A percentile compares a stretch with the other conserved stretches of the same genome.
phyloP scores from a whole-genome alignment of 2,888 invertebrate species.

The Drosophila sordidapex region DNA sequence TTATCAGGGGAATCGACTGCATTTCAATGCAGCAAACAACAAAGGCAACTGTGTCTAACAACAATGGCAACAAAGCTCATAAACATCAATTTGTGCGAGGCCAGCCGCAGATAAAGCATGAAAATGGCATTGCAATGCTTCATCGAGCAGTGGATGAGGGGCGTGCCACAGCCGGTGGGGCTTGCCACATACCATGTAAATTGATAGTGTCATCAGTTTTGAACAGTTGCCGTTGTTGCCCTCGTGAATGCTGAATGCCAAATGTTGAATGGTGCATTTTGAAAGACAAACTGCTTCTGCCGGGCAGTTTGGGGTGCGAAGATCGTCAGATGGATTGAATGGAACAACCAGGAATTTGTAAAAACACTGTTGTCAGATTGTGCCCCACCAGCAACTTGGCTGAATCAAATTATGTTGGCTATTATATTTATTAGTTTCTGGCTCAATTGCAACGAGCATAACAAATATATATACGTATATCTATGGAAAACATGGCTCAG shows the following conservation, averaged over 20 bases:
- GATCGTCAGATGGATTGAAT: slow-evolving; percentile 9
- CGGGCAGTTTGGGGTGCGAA: not conserved
- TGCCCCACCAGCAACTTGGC: not conserved
- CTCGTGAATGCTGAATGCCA: slow-evolving; percentile 9
- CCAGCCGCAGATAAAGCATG: slow-evolving; percentile 70
- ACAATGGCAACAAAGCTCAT: slow-evolving; percentile 15
- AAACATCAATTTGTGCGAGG: slow-evolving; percentile 65
- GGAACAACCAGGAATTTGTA: slow-evolving; percentile 39
- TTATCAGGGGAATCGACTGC: slow-evolving; percentile 73
- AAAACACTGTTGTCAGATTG: slow-evolving; percentile 1
- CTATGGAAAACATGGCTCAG: not conserved
- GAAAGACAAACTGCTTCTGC: slow-evolving; percentile 11
- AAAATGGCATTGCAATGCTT: slow-evolving; percentile 69
- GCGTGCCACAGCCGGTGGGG: not conserved
- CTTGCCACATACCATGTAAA: slow-evolving; percentile 41
- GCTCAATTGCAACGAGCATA: not conserved
- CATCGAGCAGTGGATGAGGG: slow-evolving; percentile 20
- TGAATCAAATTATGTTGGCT: not conserved
- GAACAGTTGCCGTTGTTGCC: slow-evolving; percentile 55
- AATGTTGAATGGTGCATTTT: slow-evolving; percentile 8
- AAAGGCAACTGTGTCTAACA: slow-evolving; percentile 9
- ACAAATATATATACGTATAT: too few species aligned
- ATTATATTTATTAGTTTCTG: not conserved
- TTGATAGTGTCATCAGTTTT: slow-evolving; percentile 77
- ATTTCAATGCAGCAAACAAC: slow-evolving; percentile 45